Conservation (phyloP, 2,888 invertebrate genomes). For the Ichneumoninae sp. region DNA sequence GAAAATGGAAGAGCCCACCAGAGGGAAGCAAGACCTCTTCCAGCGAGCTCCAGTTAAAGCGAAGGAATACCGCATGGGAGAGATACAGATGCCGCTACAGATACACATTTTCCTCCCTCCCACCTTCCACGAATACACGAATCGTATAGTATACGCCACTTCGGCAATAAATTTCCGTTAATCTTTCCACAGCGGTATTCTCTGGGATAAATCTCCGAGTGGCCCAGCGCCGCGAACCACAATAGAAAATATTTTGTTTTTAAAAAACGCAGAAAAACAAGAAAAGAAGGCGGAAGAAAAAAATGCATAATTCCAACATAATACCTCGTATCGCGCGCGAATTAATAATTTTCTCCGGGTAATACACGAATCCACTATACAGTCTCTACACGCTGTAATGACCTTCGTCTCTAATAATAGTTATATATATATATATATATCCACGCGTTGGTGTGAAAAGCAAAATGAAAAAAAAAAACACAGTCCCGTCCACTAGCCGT, state of each 20-base stretch:
- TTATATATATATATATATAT: not conserved
- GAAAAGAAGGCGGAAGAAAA: conserved; percentile 8
- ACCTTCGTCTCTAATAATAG: not conserved
- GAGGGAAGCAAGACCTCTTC: conserved; percentile 16
- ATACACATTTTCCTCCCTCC: not conserved
- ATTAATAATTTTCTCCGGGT: not conserved
- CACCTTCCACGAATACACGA: conserved; percentile 28
- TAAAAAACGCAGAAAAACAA: conserved; percentile 1
- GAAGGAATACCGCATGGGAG: conserved; percentile 9
- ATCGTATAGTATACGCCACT: conserved; percentile 19
- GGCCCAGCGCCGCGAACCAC: not conserved
- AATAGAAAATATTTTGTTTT: not conserved
- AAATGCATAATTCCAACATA: conserved; percentile 40
- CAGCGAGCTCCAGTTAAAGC: not conserved
- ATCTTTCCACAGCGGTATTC: conserved; percentile 54
- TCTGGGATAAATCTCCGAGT: conserved; percentile 45
- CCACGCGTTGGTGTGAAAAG: not conserved
- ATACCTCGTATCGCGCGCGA: conserved; percentile 12
- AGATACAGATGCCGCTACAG: conserved; percentile 8
- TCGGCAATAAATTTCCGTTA: conserved; percentile 50
- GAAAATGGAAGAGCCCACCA: conserved; percentile 16
- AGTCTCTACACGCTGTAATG: not conserved
- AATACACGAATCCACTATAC: not conserved
- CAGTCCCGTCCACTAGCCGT: not conserved
- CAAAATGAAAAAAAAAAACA: not conserved